phyloP scores from a whole-genome alignment of 2,797 vertebrate genomes.

The Mormyrus proboscirostris region DNA sequence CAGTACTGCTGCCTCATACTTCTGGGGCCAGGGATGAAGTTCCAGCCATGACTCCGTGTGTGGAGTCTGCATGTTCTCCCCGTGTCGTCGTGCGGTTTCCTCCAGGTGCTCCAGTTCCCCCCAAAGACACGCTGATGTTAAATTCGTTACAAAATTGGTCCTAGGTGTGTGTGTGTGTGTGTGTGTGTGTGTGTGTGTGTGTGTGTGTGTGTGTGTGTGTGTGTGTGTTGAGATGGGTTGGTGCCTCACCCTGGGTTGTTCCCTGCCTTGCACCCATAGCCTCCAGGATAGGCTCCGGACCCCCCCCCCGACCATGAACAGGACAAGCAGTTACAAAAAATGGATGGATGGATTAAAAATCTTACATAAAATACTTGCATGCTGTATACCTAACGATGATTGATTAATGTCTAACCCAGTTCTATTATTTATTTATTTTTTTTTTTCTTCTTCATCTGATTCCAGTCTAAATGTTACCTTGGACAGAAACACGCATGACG shows the following conservation, averaged over 20 bases:
- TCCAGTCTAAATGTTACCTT: not conserved
- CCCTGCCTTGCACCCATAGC: not conserved
- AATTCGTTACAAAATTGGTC: not conserved
- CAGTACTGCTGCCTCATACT: not conserved
- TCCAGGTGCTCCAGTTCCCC: not conserved
- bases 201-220: not conserved
- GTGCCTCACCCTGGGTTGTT: not conserved
- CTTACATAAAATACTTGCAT: not conserved
- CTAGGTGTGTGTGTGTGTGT: too few species aligned
- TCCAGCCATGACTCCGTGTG: not conserved
- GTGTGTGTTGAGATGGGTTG: not conserved
- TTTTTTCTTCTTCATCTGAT: not conserved
- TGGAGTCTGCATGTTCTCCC: not conserved
- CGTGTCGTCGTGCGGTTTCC: not conserved
- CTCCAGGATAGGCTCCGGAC: not conserved
- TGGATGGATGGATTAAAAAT: not conserved
- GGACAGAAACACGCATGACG: not conserved
- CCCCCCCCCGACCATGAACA: not conserved
- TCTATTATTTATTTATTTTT: not conserved
- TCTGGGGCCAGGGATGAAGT: not conserved
- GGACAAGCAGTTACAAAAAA: not conserved
- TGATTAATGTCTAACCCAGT: slow-evolving; percentile 13
- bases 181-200: not conserved
- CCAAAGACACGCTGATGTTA: not conserved
- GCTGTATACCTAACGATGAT: slow-evolving; percentile 3